Conservation (phyloP, 2,797 vertebrate genomes). For the Mycteria americana region DNA sequence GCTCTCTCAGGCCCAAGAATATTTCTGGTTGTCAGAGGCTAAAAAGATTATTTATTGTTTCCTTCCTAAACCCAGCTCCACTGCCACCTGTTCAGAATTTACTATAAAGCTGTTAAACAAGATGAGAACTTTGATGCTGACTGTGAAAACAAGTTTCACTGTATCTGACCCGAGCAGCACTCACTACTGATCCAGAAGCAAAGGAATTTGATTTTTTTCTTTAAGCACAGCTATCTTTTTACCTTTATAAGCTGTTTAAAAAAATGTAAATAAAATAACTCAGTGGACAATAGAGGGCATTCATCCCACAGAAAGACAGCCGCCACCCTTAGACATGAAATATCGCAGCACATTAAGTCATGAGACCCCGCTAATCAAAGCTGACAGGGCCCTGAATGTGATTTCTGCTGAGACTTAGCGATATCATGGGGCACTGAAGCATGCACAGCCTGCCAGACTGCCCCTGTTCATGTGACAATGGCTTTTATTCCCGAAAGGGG, state of each 20-base stretch:
- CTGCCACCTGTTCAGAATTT: conserved; percentile 68
- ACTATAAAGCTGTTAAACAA: conserved; percentile 70
- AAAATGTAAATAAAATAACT: conserved; percentile 80
- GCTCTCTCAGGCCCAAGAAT: conserved; percentile 38
- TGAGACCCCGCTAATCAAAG: conserved; percentile 77
- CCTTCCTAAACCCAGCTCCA: conserved; percentile 52
- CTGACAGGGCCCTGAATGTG: conserved; percentile 77
- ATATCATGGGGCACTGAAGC: conserved; percentile 75
- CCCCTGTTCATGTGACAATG: conserved; percentile 76
- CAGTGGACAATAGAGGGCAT: conserved; percentile 75
- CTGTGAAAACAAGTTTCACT: conserved; percentile 53
- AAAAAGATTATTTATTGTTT: conserved; percentile 64
- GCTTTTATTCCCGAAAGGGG: conserved; percentile 74
- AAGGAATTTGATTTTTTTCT: conserved; percentile 54
- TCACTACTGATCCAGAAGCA: conserved; percentile 42
- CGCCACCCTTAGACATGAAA: conserved; percentile 73
- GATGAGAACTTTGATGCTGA: conserved; percentile 45
- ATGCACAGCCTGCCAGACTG: conserved; percentile 77
- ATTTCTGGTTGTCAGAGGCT: conserved; percentile 57
- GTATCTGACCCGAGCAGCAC: conserved; percentile 36
- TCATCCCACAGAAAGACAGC: conserved; percentile 69
- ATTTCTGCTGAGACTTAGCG: conserved; percentile 66
- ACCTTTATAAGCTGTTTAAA: conserved; percentile 80
- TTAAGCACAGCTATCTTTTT: conserved; percentile 72
- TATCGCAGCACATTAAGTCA: conserved; percentile 74